Base-by-base conservation (phyloP, 1,140 invertebrate genomes). In the Calosoma granatense region DNA sequence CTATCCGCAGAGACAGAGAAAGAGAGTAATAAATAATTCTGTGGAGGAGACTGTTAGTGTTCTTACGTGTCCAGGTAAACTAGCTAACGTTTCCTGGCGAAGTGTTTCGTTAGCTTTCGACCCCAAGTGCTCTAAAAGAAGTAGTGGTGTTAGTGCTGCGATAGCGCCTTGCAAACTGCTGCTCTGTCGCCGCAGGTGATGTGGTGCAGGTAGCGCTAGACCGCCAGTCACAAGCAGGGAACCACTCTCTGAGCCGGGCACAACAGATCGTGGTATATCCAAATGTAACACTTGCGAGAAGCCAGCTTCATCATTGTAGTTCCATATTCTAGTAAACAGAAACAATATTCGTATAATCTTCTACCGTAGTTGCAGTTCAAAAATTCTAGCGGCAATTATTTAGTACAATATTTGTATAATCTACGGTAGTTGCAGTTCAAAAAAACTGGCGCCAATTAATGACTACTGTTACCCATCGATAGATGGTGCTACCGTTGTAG, bases 221-320 rank as follows among this genome's bases (percentile, higher is more conserved):
- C 81, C 81, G 17, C 81, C 81, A 30, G 78, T 74, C 1, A 83
- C 74, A 0, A 80, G 66, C 0, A 83, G 68, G 11, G 76, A 72
- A 0, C 81, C 81, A 55, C 72, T 72, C 41, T 82, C 80, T 1
- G 81, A 80, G 0, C 81, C 81, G 2, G 81, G 79, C 1, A 83
- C 78, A 4, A 81, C 76, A 2, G 76, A 78, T 23, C 74, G 75
- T 0, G 81, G 81, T 2, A 81, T 73, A 59, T 81, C 79, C 2
- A 83, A 70, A 64, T 82, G 81, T 0, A 83, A 64, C 0, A 83
- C 81, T 76, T 83, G 81, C 1, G 80, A 82, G 64, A 81, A 83
- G 1, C 81, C 81, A 2, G 81, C 79, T 70, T 83, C 81, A 58
- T 83, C 81, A 63, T 83, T 82, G 69, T 81, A 82, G 63, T 82